Percentiles rank a stretch among this genome's conserved stretches.
phyloP scores from a whole-genome alignment of 2,113 vertebrate genomes.

The Melanotaenia duboulayi region DNA sequence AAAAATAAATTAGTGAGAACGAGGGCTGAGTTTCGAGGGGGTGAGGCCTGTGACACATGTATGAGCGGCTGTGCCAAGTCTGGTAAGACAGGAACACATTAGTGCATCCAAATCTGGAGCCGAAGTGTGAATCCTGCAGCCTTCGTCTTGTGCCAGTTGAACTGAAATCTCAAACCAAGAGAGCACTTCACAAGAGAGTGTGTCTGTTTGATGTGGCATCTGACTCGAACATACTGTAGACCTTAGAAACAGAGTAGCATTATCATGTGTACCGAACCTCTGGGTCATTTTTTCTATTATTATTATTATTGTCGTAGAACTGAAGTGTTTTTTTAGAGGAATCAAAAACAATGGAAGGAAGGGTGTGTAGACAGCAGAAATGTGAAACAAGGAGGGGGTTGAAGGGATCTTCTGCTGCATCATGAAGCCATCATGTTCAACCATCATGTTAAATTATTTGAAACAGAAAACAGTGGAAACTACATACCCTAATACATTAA shows the following conservation, averaged over 20 bases:
- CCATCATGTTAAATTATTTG: too few species aligned
- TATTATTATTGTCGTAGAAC: too few species aligned
- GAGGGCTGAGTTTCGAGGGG: constrained; percentile 36
- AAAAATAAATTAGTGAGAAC: constrained; percentile 53
- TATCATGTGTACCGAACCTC: too few species aligned
- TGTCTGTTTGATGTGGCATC: constrained; percentile 27
- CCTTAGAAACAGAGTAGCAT: not conserved
- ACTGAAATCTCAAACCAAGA: constrained; percentile 32
- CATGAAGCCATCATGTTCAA: too few species aligned
- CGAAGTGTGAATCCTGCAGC: constrained; percentile 54
- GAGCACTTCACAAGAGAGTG: constrained; percentile 21
- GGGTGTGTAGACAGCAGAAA: too few species aligned
- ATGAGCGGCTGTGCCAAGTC: constrained; percentile 49
- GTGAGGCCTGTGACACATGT: constrained; percentile 59
- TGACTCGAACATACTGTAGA: constrained; percentile 7
- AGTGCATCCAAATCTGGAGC: constrained; percentile 34
- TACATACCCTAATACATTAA: too few species aligned
- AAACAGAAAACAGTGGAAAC: too few species aligned
- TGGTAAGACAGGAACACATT: constrained; percentile 15
- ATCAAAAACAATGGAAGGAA: too few species aligned
- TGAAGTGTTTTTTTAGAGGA: too few species aligned
- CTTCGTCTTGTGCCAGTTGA: constrained; percentile 16
- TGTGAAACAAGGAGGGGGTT: too few species aligned
- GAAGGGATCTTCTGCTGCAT: too few species aligned
- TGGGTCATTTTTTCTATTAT: too few species aligned